Conservation (phyloP, 1,140 invertebrate genomes). For the Paraescarpia echinospica region DNA sequence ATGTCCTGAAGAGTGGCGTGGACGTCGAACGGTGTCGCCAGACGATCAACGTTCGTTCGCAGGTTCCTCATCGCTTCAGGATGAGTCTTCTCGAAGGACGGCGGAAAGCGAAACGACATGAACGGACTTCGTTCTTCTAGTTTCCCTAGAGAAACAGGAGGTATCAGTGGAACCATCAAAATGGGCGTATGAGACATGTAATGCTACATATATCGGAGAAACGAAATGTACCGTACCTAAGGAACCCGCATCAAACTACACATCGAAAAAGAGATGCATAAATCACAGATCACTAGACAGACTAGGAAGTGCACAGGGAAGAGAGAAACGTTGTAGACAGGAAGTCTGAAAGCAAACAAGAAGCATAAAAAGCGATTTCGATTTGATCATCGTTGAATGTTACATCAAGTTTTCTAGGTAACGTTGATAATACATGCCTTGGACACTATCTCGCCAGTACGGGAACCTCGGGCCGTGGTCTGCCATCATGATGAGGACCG, state of each 20-base stretch:
- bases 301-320: no score
- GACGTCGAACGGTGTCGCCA: constrained; percentile 84
- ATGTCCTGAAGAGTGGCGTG: constrained; percentile 73
- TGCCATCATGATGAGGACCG: constrained; percentile 40
- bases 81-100: constrained; percentile 68
- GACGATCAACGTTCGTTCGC: constrained; percentile 59
- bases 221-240: no score
- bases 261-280: no score
- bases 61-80: constrained; percentile 54
- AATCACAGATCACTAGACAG: no score
- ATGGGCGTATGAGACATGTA: background rate
- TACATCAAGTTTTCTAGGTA: no score
- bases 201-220: no score
- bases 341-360: no score
- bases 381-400: no score
- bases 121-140: constrained; percentile 88
- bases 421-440: no score
- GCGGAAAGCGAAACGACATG: constrained; percentile 79
- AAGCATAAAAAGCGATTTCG: no score
- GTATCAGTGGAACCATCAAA: background rate
- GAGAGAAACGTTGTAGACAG: no score
- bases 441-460: background rate
- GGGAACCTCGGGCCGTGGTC: constrained; percentile 45
- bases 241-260: no score
- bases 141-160: constrained; percentile 63